Percentiles rank a stretch among this genome's conserved stretches.
Evolutionary conservation across 2,888 invertebrate genomes (phyloP).

Genomic region (Lycophotia porphyrea): DNA sequence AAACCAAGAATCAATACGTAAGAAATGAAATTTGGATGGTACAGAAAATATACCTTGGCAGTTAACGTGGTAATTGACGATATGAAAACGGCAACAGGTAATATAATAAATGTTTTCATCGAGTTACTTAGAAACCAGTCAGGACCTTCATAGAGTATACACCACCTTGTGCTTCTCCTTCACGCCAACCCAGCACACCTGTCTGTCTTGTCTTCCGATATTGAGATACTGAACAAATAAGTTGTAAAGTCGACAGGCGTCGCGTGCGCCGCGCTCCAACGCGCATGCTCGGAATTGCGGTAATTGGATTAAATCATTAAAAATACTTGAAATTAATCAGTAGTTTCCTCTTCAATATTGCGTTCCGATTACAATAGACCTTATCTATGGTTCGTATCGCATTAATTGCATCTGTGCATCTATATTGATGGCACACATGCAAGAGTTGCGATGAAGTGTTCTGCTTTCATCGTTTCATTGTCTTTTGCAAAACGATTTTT

Average conservation of each 20-base stretch:
- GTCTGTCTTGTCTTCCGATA: slow-evolving; percentile 6
- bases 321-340: slow-evolving; percentile 58
- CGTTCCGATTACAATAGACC: slow-evolving; percentile 30
- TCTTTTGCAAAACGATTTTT: background rate
- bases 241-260: slow-evolving; percentile 45
- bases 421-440: slow-evolving; percentile 35
- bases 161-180: background rate
- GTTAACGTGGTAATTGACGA: too few relatives aligned
- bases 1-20: too few relatives aligned
- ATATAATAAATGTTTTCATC: background rate
- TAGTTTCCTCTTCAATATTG: slow-evolving; percentile 52
- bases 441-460: background rate
- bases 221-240: slow-evolving; percentile 29
- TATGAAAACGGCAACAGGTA: slow-evolving; percentile 1
- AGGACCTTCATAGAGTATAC: background rate
- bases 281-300: slow-evolving; percentile 55
- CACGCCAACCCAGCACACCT: background rate
- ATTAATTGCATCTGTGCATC: slow-evolving; percentile 32
- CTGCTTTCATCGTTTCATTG: slow-evolving; percentile 13
- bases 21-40: too few relatives aligned
- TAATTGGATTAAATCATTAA: slow-evolving; percentile 68
- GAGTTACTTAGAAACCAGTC: background rate
- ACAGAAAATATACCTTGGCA: too few relatives aligned
- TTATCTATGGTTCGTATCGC: slow-evolving; percentile 24
- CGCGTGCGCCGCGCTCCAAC: slow-evolving; percentile 65